Percentiles rank a stretch among this genome's conserved stretches.
These are phyloP conservation scores for Danio tinwini DNA, from an alignment of 2,797 vertebrate genomes.

Conservation along the genomic window DNA sequence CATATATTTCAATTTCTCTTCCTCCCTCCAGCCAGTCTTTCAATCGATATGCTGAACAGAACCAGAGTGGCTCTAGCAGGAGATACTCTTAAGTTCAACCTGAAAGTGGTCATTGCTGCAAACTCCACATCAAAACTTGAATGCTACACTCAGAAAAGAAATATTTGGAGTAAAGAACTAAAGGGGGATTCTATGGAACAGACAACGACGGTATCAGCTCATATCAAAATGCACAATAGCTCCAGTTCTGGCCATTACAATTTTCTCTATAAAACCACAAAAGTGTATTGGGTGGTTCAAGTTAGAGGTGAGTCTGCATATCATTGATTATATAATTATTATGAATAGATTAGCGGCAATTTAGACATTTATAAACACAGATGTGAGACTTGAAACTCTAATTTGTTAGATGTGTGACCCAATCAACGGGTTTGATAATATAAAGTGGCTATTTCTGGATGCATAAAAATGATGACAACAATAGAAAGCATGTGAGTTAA, in stretches of 20 bases:
- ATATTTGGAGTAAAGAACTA: fast-evolving
- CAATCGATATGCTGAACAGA: conserved; percentile 5
- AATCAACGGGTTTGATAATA: neutral
- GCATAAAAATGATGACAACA: neutral
- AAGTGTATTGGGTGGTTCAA: conserved; percentile 64
- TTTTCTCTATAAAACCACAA: conserved; percentile 50
- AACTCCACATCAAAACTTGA: neutral
- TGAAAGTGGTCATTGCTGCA: neutral
- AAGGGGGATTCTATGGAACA: fast-evolving
- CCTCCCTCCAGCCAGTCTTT: conserved; percentile 19
- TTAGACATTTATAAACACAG: neutral
- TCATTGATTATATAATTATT: neutral
- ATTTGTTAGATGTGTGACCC: neutral
- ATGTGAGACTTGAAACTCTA: neutral
- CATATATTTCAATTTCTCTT: conserved; percentile 6
- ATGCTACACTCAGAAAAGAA: neutral
- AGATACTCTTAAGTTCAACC: conserved; percentile 9
- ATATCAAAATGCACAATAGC: conserved; percentile 43
- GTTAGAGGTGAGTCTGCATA: conserved; percentile 71
- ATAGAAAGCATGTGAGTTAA: conserved; percentile 13
- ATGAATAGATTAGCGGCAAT: too few relatives aligned
- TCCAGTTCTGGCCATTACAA: conserved; percentile 70
- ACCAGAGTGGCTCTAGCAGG: conserved; percentile 68
- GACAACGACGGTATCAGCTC: fast-evolving
- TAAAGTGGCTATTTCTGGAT: neutral